Evolutionary conservation across 1,140 invertebrate genomes (phyloP), one percentile per base, ranked within the genome.

Genomic region (Rhynchophorus ferrugineus): DNA sequence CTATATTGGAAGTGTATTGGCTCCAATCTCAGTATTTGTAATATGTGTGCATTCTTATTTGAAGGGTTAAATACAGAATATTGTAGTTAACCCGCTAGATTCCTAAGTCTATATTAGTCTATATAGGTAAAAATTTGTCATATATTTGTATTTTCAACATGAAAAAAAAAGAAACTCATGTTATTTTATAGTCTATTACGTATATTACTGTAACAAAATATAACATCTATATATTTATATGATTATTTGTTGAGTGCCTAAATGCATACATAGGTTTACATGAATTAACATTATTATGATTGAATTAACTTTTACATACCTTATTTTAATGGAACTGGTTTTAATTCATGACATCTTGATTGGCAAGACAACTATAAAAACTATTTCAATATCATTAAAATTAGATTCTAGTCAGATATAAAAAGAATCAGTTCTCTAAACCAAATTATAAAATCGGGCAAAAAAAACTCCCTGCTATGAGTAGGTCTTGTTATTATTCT

Each of bases 191-290:
- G 59, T 59, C 22, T 57, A 54, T 38, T 37, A 48, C 51, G 49
- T 36, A 60, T 60, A 57, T 52, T 47, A 56, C 42, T 35, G 42
- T 55, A 43, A 36, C 51, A 29, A 29, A 29, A 29, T 29, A 29
- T 29, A 29, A 46, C 13, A 54, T 29, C 47, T 61, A 61, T 62
- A 62, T 62, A 60, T 60, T 63, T 62, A 65, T 63, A 64, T 54
- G 60, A 56, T 63, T 63, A 61, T 65, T 65, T 59, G 63, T 65
- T 66, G 63, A 66, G 64, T 66, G 64, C 63, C 63, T 66, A 62
- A 54, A n/a, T n/a, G n/a, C n/a, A n/a, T 57, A 44, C 19, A 56
- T 63, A 63, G 60, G 61, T 60, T 53, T 60, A 61, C 47, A 59
- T 49, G 60, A 44, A 53, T 49, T 55, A 18, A 36, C 39, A 49